These are phyloP conservation scores for Polydrusus tereticollis DNA, from an alignment of 2,888 invertebrate genomes.

Conservation along the genomic window DNA sequence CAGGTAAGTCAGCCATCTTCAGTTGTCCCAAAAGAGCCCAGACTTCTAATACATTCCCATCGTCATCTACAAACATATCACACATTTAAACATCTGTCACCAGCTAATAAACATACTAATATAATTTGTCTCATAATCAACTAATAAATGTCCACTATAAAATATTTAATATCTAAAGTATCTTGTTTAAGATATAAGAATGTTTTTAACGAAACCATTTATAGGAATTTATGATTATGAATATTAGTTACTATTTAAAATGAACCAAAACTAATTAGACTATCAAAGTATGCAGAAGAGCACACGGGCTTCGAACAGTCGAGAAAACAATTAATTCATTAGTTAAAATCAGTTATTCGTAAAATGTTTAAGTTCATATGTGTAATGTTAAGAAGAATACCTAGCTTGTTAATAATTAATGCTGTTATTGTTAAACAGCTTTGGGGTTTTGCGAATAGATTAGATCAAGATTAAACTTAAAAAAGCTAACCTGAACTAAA, in stretches of 20 bases:
- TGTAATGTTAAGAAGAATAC: no score
- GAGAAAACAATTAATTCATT: no score
- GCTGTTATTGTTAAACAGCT: no score
- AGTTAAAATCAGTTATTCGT: no score
- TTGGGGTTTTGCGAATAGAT: no score
- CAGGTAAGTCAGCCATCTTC: neutral
- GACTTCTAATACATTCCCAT: no score
- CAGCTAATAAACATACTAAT: conserved; percentile 9
- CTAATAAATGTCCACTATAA: conserved; percentile 7
- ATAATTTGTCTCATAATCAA: conserved; percentile 12
- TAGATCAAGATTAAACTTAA: no score
- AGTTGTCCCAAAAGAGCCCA: neutral
- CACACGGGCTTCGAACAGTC: neutral
- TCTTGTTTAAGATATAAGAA: conserved; percentile 7
- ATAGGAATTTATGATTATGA: conserved; percentile 1
- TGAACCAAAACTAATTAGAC: neutral
- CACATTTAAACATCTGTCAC: conserved; percentile 2
- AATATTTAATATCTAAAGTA: conserved; percentile 11
- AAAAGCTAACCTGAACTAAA: no score
- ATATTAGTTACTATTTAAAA: neutral
- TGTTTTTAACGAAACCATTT: conserved; percentile 4
- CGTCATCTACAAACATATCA: neutral
- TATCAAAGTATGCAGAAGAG: neutral
- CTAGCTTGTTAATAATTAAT: no score
- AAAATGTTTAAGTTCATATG: neutral